Evolutionary conservation across 2,113 vertebrate genomes (phyloP).

Genomic region (Romanogobio albipinnatus): DNA sequence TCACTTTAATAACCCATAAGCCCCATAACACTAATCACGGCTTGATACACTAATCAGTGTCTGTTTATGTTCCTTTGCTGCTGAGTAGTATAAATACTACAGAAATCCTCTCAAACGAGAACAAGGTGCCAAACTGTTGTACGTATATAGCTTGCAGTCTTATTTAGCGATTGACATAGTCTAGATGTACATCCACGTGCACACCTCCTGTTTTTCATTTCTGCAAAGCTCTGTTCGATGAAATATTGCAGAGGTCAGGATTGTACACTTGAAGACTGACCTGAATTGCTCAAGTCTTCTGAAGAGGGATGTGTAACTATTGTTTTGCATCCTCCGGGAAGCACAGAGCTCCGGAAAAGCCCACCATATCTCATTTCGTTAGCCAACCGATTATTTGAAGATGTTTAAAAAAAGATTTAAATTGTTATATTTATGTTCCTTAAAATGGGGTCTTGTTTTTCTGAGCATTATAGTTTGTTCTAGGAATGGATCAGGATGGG

Average conservation of each 20-base stretch:
- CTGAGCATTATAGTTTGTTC: not conserved
- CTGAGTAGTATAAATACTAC: not conserved
- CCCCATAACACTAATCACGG: conserved; percentile 17
- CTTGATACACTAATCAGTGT: conserved; percentile 16
- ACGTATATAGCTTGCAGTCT: not conserved
- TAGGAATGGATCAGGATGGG: not conserved
- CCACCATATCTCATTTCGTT: not conserved
- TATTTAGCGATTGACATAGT: not conserved
- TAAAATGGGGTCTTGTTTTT: not conserved
- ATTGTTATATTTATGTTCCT: no score
- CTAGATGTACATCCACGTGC: not conserved
- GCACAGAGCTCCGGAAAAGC: not conserved
- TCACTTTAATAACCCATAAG: conserved; percentile 57
- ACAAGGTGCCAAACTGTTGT: not conserved
- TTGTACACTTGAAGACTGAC: conserved; percentile 25
- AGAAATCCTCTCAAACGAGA: not conserved
- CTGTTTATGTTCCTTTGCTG: conserved; percentile 29
- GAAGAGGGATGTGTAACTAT: not conserved
- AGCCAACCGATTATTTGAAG: not conserved
- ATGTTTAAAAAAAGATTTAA: not conserved
- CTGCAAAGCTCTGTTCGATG: not conserved
- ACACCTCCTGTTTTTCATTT: not conserved
- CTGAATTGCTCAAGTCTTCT: conserved; percentile 12
- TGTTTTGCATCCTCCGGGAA: not conserved
- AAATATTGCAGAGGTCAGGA: not conserved